These are phyloP conservation scores for Dicentrarchus labrax DNA, from an alignment of 2,113 vertebrate species.

Conservation along the genomic window DNA sequence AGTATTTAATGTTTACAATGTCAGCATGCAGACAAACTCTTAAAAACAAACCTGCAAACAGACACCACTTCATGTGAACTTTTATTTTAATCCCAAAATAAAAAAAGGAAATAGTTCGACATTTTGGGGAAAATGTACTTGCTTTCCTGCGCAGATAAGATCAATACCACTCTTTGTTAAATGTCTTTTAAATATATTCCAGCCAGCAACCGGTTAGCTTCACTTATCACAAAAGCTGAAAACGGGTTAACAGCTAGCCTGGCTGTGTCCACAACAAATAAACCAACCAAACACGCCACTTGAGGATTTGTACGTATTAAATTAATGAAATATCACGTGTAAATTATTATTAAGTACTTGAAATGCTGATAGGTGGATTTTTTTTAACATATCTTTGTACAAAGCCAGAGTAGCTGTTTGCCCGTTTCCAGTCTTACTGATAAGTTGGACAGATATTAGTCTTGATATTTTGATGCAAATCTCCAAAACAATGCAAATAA, in stretches of 20 bases:
- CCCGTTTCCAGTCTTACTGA: neutral
- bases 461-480: neutral
- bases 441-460: neutral
- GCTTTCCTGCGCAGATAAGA: too few species aligned
- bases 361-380: neutral
- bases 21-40: conserved; percentile 26
- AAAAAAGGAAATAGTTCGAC: neutral
- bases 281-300: neutral
- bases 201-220: too few species aligned
- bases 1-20: neutral
- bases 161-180: too few species aligned
- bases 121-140: neutral
- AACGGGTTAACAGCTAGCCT: neutral
- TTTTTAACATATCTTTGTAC: neutral
- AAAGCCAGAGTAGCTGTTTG: neutral
- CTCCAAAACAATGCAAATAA: neutral
- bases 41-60: neutral
- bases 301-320: neutral
- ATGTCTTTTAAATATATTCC: too few species aligned
- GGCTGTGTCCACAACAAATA: neutral
- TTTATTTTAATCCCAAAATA: neutral
- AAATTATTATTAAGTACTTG: neutral
- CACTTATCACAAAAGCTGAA: too few species aligned
- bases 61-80: neutral
- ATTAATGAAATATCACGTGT: neutral